phyloP scores from a whole-genome alignment of 2,888 invertebrate species.

The Nymphalis c-album region DNA sequence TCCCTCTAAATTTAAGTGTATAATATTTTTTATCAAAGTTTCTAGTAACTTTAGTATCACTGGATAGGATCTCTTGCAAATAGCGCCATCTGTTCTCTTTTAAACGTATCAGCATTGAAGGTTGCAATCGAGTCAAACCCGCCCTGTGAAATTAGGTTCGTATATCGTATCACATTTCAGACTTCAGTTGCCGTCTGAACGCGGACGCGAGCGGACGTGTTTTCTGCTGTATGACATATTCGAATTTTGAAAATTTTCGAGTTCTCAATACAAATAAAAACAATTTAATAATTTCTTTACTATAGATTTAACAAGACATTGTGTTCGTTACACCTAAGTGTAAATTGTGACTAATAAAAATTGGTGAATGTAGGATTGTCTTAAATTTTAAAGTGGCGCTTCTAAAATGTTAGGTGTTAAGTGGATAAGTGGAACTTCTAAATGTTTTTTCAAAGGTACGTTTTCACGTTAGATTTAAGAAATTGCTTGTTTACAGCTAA shows the following conservation, averaged over 20 bases:
- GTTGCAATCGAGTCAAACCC: constrained; percentile 50
- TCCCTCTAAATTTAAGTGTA: too few relatives aligned
- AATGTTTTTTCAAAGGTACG: constrained; percentile 34
- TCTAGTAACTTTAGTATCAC: neutral
- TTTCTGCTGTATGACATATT: constrained; percentile 8
- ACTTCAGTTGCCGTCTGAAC: constrained; percentile 61
- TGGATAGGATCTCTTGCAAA: constrained; percentile 16
- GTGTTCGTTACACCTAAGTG: constrained; percentile 7
- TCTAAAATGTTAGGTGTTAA: constrained; percentile 24
- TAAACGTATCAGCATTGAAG: constrained; percentile 45
- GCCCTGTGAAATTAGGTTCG: constrained; percentile 65
- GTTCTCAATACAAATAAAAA: constrained; percentile 2
- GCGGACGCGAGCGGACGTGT: constrained; percentile 46
- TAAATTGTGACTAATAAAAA: constrained; percentile 7
- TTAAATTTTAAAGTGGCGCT: constrained; percentile 16
- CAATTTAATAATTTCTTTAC: neutral
- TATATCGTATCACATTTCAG: constrained; percentile 54
- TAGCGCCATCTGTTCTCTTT: constrained; percentile 45
- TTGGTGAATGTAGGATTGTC: neutral
- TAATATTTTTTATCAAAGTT: neutral
- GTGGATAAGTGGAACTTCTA: constrained; percentile 29
- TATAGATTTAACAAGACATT: too few relatives aligned
- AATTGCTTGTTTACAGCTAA: constrained; percentile 8
- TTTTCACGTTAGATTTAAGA: constrained; percentile 4
- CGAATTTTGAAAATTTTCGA: constrained; percentile 15